Conservation (phyloP, 2,888 invertebrate species). For the Nymphalis polychloros region DNA sequence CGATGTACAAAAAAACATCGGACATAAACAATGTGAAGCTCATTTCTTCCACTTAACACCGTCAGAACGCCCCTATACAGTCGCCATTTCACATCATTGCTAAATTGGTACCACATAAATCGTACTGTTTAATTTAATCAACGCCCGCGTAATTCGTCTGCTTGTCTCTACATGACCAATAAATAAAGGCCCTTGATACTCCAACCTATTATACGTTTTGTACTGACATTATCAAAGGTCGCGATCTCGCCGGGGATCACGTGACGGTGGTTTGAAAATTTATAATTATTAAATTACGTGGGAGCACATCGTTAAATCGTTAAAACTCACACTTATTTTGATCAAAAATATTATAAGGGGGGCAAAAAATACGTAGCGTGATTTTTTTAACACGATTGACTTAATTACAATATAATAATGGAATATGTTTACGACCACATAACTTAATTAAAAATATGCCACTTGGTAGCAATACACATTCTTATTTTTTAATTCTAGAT, state of each 20-base stretch:
- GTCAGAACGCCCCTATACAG: conserved; percentile 64
- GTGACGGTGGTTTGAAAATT: conserved; percentile 36
- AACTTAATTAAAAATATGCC: conserved; percentile 1
- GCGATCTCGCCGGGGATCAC: conserved; percentile 37
- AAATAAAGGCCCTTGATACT: conserved; percentile 50
- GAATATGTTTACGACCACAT: not conserved
- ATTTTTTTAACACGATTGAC: conserved; percentile 8
- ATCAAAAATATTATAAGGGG: conserved; percentile 49
- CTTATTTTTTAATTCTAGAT: not conserved
- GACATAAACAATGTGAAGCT: conserved; percentile 40
- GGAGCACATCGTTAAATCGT: conserved; percentile 49
- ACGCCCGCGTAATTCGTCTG: conserved; percentile 65
- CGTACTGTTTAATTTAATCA: conserved; percentile 79
- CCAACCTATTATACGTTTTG: conserved; percentile 37
- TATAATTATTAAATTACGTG: conserved; percentile 65
- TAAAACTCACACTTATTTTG: conserved; percentile 49
- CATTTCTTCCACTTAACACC: conserved; percentile 61
- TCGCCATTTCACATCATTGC: conserved; percentile 75
- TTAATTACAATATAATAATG: not conserved
- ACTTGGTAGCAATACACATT: not conserved
- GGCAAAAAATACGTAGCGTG: conserved; percentile 10
- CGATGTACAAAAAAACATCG: conserved; percentile 18
- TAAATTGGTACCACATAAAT: conserved; percentile 79
- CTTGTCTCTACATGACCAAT: conserved; percentile 50
- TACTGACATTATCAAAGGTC: conserved; percentile 41